These are phyloP conservation scores for Colius striatus DNA, from an alignment of 2,113 vertebrate genomes.

Conservation along the genomic window DNA sequence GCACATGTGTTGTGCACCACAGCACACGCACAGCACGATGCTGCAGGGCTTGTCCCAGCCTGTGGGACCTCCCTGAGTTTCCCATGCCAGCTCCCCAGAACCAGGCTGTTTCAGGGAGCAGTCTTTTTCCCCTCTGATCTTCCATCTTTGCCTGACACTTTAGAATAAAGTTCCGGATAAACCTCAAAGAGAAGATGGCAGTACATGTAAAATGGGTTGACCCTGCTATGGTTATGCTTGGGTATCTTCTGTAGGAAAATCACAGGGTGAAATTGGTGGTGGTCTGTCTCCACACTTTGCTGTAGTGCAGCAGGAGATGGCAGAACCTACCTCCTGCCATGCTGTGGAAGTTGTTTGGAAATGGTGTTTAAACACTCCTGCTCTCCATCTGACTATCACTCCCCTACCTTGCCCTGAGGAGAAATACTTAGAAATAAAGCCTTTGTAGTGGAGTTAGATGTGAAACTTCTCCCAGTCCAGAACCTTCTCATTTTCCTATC, in stretches of 20 bases:
- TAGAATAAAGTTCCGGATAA: not conserved
- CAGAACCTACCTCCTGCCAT: not conserved
- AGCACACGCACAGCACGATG: too few species aligned
- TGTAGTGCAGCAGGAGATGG: not conserved
- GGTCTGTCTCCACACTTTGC: not conserved
- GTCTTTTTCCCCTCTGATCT: not conserved
- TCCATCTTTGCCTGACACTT: not conserved
- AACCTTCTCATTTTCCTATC: not conserved
- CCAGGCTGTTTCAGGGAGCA: rapidly evolving
- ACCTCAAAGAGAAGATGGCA: not conserved
- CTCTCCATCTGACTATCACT: not conserved
- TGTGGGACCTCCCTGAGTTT: not conserved
- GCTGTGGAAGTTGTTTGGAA: rapidly evolving
- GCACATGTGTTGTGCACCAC: rapidly evolving
- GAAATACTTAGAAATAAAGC: not conserved
- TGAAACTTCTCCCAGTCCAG: not conserved
- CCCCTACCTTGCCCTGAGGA: not conserved
- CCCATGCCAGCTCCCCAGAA: rapidly evolving
- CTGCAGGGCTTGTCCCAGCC: not conserved
- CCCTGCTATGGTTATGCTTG: rapidly evolving
- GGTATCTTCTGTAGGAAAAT: not conserved
- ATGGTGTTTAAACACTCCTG: not conserved
- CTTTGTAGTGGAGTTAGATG: not conserved
- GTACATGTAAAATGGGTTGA: rapidly evolving
- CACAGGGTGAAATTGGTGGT: rapidly evolving